Percentiles rank a stretch among this genome's conserved stretches.
These are phyloP conservation scores for Chloropsis cyanopogon DNA, from an alignment of 2,113 vertebrate species.

Conservation along the genomic window DNA sequence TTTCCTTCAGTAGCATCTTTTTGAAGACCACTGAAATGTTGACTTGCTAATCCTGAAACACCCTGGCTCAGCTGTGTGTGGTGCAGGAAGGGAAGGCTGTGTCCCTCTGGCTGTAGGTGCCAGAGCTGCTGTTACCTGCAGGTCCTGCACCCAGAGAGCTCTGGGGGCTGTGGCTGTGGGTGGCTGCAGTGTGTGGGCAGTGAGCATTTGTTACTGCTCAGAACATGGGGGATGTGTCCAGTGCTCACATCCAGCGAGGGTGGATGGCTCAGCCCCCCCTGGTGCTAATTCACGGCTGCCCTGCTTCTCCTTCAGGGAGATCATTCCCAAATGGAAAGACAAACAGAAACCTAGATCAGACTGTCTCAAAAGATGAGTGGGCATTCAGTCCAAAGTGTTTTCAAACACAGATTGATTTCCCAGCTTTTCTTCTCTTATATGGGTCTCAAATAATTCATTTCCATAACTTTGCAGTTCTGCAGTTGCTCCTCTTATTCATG, in stretches of 20 bases:
- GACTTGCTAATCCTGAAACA: background rate
- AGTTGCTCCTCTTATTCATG: background rate
- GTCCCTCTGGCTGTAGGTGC: background rate
- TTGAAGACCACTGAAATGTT: background rate
- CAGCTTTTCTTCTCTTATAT: background rate
- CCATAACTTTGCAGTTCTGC: background rate
- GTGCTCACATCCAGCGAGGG: fast-evolving
- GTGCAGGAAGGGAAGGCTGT: background rate
- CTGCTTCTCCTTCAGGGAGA: background rate
- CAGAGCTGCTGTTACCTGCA: background rate
- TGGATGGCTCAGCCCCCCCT: background rate
- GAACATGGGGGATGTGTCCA: background rate
- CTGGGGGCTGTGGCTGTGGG: background rate
- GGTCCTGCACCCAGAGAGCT: background rate
- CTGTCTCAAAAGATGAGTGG: background rate
- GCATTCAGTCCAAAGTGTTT: background rate
- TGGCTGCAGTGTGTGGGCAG: background rate
- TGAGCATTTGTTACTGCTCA: background rate
- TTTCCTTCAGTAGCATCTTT: background rate
- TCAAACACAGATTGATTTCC: background rate
- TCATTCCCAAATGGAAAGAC: background rate
- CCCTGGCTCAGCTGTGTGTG: background rate
- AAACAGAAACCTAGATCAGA: background rate
- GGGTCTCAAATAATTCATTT: background rate
- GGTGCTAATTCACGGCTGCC: background rate